phyloP scores from a whole-genome alignment of 2,113 vertebrate genomes.

The Epinephelus moara region DNA sequence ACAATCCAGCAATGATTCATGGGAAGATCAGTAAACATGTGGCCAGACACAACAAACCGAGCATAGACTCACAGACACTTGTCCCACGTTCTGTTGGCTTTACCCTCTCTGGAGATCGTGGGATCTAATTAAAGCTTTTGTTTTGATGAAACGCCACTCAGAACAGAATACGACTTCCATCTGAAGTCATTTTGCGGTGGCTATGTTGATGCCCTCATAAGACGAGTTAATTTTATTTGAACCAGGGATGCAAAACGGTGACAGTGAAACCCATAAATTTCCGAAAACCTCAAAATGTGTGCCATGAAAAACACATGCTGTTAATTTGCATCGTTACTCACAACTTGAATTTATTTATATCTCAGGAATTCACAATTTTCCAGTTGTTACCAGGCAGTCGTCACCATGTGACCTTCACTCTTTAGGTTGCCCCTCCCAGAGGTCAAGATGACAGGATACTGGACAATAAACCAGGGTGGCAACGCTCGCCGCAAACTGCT shows the following conservation, averaged over 20 bases:
- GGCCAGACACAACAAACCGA: conserved; percentile 55
- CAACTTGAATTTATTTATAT: neutral
- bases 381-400: neutral
- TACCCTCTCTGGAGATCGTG: neutral
- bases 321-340: neutral
- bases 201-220: neutral
- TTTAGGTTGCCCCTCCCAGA: conserved; percentile 92
- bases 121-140: conserved; percentile 15
- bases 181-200: conserved; percentile 3
- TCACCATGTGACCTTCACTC: conserved; percentile 43
- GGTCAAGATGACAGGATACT: conserved; percentile 91
- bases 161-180: conserved; percentile 5
- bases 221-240: conserved; percentile 1
- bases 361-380: neutral
- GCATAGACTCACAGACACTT: conserved; percentile 3
- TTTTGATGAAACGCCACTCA: conserved; percentile 1
- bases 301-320: neutral
- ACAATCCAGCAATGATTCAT: conserved; percentile 57
- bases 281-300: neutral
- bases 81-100: neutral
- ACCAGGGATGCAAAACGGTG: neutral
- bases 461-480: conserved; percentile 86
- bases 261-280: neutral
- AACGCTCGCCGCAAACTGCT: conserved; percentile 87
- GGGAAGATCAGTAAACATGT: conserved; percentile 56